phyloP scores from a whole-genome alignment of 2,113 vertebrate genomes.

The Cygnus buccinator region DNA sequence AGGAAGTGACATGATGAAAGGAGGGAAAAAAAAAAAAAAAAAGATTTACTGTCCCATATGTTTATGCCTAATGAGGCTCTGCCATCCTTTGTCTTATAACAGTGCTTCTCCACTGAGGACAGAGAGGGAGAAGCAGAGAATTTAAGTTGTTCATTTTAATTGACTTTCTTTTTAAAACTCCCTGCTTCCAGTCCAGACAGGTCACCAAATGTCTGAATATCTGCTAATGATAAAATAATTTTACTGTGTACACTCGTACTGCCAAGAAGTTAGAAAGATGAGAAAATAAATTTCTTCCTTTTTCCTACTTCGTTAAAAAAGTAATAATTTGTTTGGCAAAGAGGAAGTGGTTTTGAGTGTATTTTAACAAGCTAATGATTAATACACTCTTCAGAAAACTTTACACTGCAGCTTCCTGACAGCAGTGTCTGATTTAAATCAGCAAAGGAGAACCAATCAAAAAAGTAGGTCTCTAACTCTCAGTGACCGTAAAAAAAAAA shows the following conservation, averaged over 20 bases:
- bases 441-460: background rate
- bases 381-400: background rate
- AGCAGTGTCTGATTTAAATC: background rate
- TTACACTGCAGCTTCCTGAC: background rate
- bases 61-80: background rate
- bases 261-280: background rate
- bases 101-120: background rate
- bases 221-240: background rate
- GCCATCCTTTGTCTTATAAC: background rate
- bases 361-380: background rate
- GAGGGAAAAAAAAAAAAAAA: background rate
- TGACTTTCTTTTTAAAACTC: background rate
- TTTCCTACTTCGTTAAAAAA: background rate
- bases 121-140: background rate
- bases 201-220: background rate
- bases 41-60: background rate
- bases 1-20: background rate
- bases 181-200: background rate
- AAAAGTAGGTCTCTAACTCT: background rate
- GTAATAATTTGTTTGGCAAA: background rate
- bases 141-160: background rate
- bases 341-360: background rate
- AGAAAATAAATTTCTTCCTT: background rate
- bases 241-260: background rate
- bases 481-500: background rate